Evolutionary conservation across 2,113 vertebrate genomes (phyloP), one percentile per base, ranked within the genome.

Genomic region (Sinocyclocheilus rhinocerous): DNA sequence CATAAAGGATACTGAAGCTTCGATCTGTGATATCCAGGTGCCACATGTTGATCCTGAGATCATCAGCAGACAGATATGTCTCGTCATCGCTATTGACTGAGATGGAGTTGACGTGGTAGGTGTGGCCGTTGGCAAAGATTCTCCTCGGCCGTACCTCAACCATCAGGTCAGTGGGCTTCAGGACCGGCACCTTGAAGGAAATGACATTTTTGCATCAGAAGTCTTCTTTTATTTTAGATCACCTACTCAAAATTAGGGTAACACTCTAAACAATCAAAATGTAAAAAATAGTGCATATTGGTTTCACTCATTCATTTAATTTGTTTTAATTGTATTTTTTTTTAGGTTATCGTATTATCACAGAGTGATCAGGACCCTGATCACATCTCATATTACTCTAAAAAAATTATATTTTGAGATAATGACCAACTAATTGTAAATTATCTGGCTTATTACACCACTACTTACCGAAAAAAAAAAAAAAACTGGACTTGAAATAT

Each of bases 1-100:
- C 61, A 67, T 75, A 29, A 95, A 97, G 96, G 97, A 98, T 98
- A 98, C 97, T 98, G 89, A 98, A 98, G 91, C 97, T 99, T 92
- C 97, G 96, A 85, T 98, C 96, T 69, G 97, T 98, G 95, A 98
- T 97, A 92, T 97, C 97, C 93, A 98, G 94, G 89, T 98, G 96
- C 97, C 97, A 98, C 89, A 98, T 96, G 89, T 98, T 99, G 93
- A 98, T 97, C 91, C 97, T 95, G 57, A 99, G 96, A 93, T 98
- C 97, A 89, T 98, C 97, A 16, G 97, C 97, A 73, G 97, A 99
- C 91, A 99, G 93, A 94, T 99, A 96, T 0, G 95, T 97, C 94
- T 95, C 95, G n/a, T 94, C 96, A 89, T 98, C 97, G 16, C 97
- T 98, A 93, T 98, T 99, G 83, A 98, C 96, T 2, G 97, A 99